Conservation (phyloP, 2,797 vertebrate genomes). For the Urosaurus nigricauda region DNA sequence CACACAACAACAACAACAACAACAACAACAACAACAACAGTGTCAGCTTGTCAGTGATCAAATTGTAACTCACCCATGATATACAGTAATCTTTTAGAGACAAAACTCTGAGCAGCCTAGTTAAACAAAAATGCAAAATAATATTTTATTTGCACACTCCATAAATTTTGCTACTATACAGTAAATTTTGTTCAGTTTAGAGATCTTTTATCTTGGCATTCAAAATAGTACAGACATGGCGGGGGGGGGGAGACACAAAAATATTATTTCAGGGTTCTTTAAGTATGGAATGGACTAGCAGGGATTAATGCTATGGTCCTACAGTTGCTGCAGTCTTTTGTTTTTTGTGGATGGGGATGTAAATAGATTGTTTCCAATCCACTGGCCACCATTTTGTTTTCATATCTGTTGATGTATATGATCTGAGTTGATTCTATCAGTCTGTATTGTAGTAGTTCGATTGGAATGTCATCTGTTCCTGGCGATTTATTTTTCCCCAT, state of each 20-base stretch:
- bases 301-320: no score
- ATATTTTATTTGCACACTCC: not conserved
- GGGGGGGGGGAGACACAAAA: not conserved
- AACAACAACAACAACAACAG: no score
- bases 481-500: no score
- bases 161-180: not conserved
- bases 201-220: not conserved
- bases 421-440: no score
- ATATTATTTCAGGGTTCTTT: not conserved
- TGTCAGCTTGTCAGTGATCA: not conserved
- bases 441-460: no score
- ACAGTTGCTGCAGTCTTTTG: no score
- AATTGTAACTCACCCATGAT: not conserved
- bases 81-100: not conserved
- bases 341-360: no score
- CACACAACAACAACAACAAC: no score
- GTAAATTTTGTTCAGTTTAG: not conserved
- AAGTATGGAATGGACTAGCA: not conserved
- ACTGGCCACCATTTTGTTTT: no score
- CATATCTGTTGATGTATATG: no score
- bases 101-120: not conserved
- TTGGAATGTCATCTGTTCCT: no score
- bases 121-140: not conserved
- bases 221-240: not conserved
- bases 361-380: no score